Evolutionary conservation across 2,888 invertebrate species (phyloP).

Genomic region (Agrochola circellaris): DNA sequence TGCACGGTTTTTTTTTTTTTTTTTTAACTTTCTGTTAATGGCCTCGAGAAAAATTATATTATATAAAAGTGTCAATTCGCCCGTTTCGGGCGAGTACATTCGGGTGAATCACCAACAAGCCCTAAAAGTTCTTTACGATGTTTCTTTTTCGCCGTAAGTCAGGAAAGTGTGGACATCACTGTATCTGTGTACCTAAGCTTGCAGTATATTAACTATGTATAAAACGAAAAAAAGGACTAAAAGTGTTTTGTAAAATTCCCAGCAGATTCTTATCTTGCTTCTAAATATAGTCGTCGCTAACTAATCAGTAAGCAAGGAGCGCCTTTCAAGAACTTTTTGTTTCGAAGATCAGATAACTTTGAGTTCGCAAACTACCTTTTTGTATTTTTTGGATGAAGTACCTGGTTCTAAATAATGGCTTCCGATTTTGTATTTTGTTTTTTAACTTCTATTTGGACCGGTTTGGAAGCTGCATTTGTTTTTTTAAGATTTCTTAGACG

Average conservation of each 20-base stretch:
- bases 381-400: conserved; percentile 71
- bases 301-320: conserved; percentile 77
- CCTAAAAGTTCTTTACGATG: neutral
- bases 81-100: no score
- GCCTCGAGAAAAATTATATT: no score
- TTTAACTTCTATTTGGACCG: conserved; percentile 44
- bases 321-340: conserved; percentile 80
- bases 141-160: neutral
- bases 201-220: neutral
- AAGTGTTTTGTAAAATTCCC: conserved; percentile 60
- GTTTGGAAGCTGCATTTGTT: conserved; percentile 34
- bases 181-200: neutral
- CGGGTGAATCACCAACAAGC: no score
- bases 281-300: conserved; percentile 81
- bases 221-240: conserved; percentile 7
- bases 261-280: conserved; percentile 63
- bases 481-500: conserved; percentile 25
- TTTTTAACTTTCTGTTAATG: no score
- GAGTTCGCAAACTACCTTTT: conserved; percentile 84
- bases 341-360: conserved; percentile 85
- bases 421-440: conserved; percentile 62
- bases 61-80: no score
- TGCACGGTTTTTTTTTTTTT: no score
- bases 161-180: neutral
- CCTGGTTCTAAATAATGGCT: conserved; percentile 59